Evolutionary conservation across 2,888 invertebrate species (phyloP).

Genomic region (Schrankia costaestrigalis): DNA sequence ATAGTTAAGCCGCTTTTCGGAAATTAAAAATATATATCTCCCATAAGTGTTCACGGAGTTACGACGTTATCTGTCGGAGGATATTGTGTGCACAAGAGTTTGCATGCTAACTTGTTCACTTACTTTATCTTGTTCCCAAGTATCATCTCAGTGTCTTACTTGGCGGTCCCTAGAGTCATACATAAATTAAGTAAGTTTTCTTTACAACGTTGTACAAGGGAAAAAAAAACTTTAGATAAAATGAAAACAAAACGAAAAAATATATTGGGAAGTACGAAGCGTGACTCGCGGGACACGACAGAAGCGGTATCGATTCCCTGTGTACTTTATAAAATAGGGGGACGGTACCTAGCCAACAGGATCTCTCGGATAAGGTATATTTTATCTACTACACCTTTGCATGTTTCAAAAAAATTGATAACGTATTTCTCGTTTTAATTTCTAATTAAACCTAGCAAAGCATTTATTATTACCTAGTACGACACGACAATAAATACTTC

Average conservation of each 20-base stretch:
- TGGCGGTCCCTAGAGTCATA: slow-evolving; percentile 18
- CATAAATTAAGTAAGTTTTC: slow-evolving; percentile 30
- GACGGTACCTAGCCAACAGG: slow-evolving; percentile 35
- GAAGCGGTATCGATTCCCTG: slow-evolving; percentile 51
- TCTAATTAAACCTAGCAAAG: slow-evolving; percentile 14
- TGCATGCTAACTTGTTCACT: slow-evolving; percentile 27
- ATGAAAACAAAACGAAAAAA: slow-evolving; percentile 31
- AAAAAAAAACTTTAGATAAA: slow-evolving; percentile 28
- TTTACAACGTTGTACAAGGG: slow-evolving; percentile 26
- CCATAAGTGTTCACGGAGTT: slow-evolving; percentile 22
- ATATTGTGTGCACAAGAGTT: slow-evolving; percentile 28
- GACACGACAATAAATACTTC: slow-evolving; percentile 34
- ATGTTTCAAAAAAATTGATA: no score
- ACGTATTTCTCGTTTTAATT: no score
- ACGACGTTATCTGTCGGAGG: slow-evolving; percentile 23
- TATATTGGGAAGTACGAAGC: slow-evolving; percentile 37
- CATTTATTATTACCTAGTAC: slow-evolving; percentile 25
- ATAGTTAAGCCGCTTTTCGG: slow-evolving; percentile 30
- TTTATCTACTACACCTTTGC: no score
- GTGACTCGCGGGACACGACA: slow-evolving; percentile 55
- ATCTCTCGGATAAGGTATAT: slow-evolving; percentile 10
- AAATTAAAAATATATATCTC: slow-evolving; percentile 28
- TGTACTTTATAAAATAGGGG: slow-evolving; percentile 22
- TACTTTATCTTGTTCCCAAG: slow-evolving; percentile 27
- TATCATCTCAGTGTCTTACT: slow-evolving; percentile 18